Percentiles rank a stretch among this genome's conserved stretches.
phyloP scores from a whole-genome alignment of 2,888 invertebrate genomes.

The Conus canariensis region DNA sequence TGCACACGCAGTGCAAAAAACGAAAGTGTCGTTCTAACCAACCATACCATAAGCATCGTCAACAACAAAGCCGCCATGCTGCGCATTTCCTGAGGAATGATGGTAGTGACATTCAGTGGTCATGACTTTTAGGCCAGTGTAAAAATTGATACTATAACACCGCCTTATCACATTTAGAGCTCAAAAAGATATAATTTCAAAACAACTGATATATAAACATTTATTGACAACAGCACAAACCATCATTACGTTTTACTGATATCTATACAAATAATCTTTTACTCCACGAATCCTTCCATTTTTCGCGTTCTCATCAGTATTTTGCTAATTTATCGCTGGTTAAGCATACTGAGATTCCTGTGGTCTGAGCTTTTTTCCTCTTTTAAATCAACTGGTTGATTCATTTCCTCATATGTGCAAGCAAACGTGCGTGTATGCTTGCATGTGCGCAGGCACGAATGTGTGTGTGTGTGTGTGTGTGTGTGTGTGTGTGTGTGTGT shows the following conservation, averaged over 20 bases:
- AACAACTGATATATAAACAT: too few species aligned
- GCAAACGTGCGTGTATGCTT: not conserved
- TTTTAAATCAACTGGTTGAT: too few species aligned
- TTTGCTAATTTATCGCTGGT: too few species aligned
- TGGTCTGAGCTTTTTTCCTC: too few species aligned
- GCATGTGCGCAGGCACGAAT: not conserved
- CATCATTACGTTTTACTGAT: not conserved
- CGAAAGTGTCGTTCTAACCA: not conserved
- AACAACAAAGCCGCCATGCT: conserved; percentile 21
- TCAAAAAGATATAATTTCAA: too few species aligned
- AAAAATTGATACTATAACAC: too few species aligned
- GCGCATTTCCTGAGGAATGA: not conserved
- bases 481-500: not conserved
- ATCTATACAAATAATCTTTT: not conserved
- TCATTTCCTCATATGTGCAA: not conserved
- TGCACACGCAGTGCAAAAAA: not conserved
- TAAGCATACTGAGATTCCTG: too few species aligned
- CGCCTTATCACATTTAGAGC: too few species aligned
- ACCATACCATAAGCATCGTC: not conserved
- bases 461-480: conserved; percentile 15
- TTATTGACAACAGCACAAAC: too few species aligned
- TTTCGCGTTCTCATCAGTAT: too few species aligned
- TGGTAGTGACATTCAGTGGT: not conserved
- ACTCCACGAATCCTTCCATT: too few species aligned
- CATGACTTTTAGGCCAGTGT: not conserved